Evolutionary conservation across 2,113 vertebrate genomes (phyloP), one percentile per base, ranked within the genome.

Genomic region (Vidua macroura): DNA sequence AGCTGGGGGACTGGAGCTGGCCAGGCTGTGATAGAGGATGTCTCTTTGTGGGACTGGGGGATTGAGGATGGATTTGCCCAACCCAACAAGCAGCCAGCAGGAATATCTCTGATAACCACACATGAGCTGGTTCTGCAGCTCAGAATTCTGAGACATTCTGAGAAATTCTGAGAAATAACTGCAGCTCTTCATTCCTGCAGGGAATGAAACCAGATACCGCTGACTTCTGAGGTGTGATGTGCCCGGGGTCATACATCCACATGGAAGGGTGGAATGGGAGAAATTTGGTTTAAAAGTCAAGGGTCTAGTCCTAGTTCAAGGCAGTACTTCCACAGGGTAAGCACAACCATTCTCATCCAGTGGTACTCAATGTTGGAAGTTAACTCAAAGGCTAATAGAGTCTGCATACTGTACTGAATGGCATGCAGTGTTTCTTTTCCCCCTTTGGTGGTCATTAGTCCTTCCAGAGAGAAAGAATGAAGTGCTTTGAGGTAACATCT

Each of bases 371-470:
- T n/a, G 55, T 80, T 67, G 60, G 73, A 83, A 83, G 69, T 75
- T 60, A 84, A 73, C 59, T 62, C 56, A 51, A 30, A 69, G 66
- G 39, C 18, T 66, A n/a, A 56, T 52, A 69, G 63, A 2, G 4
- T 66, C 56, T 88, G 28, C 27, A 23, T 31, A 55, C 53, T 77
- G 33, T 16, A 73, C 21, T 66, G 79, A 53, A 35, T 46, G 48
- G 63, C 4, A 5, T 2, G 1, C 17, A 31, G 63, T 59, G 49
- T 56, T 90, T 58, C 68, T 80, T 87, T 77, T 48, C 13, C 41
- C 31, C 20, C 60, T 94, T 90, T 92, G 48, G 88, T 88, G 48
- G 68, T 90, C 68, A 80, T 80, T 88, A 88, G 81, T 77, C 56
- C 48, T 86, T n/a, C 31, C 44, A 67, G 67, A 70, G 64, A 64